Evolutionary conservation across 2,888 invertebrate species (phyloP).

Genomic region (Noctua fimbriata): DNA sequence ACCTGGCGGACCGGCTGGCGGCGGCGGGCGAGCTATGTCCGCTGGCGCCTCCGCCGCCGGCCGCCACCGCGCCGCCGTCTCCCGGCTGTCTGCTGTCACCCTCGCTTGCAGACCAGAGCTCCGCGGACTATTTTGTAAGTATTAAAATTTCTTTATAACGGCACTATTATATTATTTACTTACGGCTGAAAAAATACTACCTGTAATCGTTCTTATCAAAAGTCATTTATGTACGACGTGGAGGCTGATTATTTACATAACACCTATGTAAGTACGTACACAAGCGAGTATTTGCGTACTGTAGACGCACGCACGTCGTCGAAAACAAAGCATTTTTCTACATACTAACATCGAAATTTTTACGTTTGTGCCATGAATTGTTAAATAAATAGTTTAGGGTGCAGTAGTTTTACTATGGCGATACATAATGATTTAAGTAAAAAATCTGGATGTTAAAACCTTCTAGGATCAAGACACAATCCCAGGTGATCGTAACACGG

Average conservation of each 20-base stretch:
- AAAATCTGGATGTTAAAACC: neutral
- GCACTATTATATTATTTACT: conserved; percentile 38
- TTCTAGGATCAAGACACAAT: conserved; percentile 27
- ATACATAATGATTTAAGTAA: neutral
- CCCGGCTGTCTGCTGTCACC: conserved; percentile 87
- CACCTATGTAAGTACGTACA: conserved; percentile 56
- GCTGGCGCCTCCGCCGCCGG: conserved; percentile 86
- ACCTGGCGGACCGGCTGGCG: conserved; percentile 85
- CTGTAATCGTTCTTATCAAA: conserved; percentile 61
- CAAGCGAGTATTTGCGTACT: conserved; percentile 57
- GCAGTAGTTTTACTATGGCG: neutral
- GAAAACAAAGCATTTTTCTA: conserved; percentile 62
- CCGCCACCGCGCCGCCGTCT: conserved; percentile 88
- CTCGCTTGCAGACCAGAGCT: conserved; percentile 85
- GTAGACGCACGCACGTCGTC: conserved; percentile 61
- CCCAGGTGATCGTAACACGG: conserved; percentile 35
- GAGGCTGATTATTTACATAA: conserved; percentile 66
- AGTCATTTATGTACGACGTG: conserved; percentile 45
- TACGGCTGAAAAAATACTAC: conserved; percentile 44
- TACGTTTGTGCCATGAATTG: conserved; percentile 24
- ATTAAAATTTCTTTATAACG: conserved; percentile 20
- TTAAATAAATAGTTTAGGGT: conserved; percentile 23
- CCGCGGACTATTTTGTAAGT: conserved; percentile 87
- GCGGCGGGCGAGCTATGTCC: conserved; percentile 87
- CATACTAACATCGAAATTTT: conserved; percentile 32